phyloP scores from a whole-genome alignment of 2,113 vertebrate species.

The Poecile atricapillus region DNA sequence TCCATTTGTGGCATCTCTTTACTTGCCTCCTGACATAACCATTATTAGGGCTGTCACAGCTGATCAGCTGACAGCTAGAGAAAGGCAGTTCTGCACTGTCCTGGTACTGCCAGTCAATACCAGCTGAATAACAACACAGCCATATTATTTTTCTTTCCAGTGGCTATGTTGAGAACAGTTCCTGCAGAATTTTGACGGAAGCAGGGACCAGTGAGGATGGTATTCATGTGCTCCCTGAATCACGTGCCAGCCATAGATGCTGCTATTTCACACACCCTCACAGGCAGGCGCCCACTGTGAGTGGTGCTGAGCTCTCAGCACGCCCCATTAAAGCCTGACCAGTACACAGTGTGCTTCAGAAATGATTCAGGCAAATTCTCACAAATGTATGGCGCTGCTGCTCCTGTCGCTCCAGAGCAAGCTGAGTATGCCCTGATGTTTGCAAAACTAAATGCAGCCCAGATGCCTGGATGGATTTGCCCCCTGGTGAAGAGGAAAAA shows the following conservation, averaged over 20 bases:
- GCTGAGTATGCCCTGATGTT: background rate
- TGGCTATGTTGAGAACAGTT: background rate
- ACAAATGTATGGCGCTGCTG: accelerated
- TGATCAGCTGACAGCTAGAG: slow-evolving; percentile 26
- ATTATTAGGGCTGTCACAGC: slow-evolving; percentile 64
- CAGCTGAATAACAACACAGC: slow-evolving; percentile 21
- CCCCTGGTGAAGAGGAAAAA: background rate
- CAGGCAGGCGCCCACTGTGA: accelerated
- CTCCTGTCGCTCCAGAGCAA: background rate
- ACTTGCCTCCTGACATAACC: slow-evolving; percentile 59
- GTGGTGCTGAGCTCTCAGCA: background rate
- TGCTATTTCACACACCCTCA: background rate
- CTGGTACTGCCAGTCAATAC: slow-evolving; percentile 47
- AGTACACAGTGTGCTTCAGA: background rate
- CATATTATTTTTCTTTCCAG: slow-evolving; percentile 10
- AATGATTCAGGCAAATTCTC: background rate
- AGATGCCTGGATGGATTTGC: slow-evolving; percentile 21
- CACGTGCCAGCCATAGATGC: accelerated
- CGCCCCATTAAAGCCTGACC: background rate
- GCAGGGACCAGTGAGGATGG: background rate
- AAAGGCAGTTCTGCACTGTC: slow-evolving; percentile 20
- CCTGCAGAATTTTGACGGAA: slow-evolving; percentile 27
- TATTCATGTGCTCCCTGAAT: background rate
- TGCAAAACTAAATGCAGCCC: slow-evolving; percentile 14
- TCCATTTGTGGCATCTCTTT: slow-evolving; percentile 59